Evolutionary conservation across 2,113 vertebrate genomes (phyloP).

Genomic region (Talpa occidentalis): DNA sequence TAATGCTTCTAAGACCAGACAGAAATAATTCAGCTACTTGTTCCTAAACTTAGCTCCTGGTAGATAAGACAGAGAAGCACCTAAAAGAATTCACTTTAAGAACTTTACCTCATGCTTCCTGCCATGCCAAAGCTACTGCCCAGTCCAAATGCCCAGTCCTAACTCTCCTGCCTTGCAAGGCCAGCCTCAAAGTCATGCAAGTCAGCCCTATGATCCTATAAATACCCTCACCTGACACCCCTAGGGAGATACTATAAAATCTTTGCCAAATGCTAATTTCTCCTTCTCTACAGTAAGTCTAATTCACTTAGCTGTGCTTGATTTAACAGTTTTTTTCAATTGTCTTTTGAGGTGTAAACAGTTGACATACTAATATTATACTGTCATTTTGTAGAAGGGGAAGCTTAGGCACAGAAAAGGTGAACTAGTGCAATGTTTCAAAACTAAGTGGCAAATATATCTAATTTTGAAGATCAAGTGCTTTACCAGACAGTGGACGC

Average conservation of each 20-base stretch:
- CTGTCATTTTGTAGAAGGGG: neutral
- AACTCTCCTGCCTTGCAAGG: neutral
- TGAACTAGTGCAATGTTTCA: conserved; percentile 17
- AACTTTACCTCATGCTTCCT: neutral
- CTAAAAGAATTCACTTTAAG: neutral
- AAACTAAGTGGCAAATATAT: conserved; percentile 37
- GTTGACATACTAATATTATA: neutral
- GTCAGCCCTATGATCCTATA: neutral
- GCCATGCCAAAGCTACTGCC: neutral
- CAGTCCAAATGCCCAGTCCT: neutral
- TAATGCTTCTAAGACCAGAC: neutral
- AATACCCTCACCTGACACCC: neutral
- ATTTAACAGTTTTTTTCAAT: neutral
- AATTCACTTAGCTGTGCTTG: conserved; percentile 19
- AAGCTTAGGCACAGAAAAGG: conserved; percentile 3
- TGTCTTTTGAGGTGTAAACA: neutral
- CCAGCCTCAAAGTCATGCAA: neutral
- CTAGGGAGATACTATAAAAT: neutral
- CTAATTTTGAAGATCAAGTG: conserved; percentile 9
- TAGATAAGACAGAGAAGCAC: conserved; percentile 8
- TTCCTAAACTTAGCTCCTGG: neutral
- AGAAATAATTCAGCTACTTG: neutral
- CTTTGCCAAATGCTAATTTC: neutral
- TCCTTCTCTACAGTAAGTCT: neutral
- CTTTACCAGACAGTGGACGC: neutral